Evolutionary conservation across 2,888 invertebrate genomes (phyloP), one percentile per base, ranked within the genome.

Genomic region (Cerastis rubricosa): DNA sequence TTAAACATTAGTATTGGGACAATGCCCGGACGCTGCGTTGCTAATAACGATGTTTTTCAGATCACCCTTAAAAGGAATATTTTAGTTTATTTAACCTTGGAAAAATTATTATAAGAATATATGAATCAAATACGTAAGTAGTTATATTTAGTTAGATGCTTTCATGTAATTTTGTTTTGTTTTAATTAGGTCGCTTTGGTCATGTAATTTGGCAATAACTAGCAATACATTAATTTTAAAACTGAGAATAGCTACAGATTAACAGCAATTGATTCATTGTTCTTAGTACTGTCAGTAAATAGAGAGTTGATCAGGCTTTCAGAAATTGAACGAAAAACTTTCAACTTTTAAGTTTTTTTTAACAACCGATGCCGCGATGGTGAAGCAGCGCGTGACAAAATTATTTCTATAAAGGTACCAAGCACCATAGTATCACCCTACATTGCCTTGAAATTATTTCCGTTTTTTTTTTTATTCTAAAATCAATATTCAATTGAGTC

Each of bases 401-500:
- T 51, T 51, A 51, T 51, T 51, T 51, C 51, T 25, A 8, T 7
- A 4, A 29, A 19, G 59, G 29, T 29, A 29, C 29, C 17, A 59
- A 59, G 9, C 59, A 29, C 59, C 29, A 59, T 29, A 29, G 59
- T 59, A 40, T 61, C 82, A 67, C 47, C 65, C 40, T 66, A 59
- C 43, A 64, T 54, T 12, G 66, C 54, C 51, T 43, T 40, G 12
- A 54, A 67, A 12, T 40, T 22, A 76, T 49, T 61, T 40, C 29
- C 45, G 68, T 80, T 84, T 80, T 76, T 84, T 80, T 84, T 80
- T 76, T 84, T 84, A 68, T 74, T 78, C 67, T 59, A 49, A 54
- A 80, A 74, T 74, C 78, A 74, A 85, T 85, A 76, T 35, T 35
- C 43, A 76, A 87, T 71, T 12, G 66, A 29, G 51, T 67, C 54